Conservation (phyloP, 2,888 invertebrate genomes). For the Ypsolopha scabrella region DNA sequence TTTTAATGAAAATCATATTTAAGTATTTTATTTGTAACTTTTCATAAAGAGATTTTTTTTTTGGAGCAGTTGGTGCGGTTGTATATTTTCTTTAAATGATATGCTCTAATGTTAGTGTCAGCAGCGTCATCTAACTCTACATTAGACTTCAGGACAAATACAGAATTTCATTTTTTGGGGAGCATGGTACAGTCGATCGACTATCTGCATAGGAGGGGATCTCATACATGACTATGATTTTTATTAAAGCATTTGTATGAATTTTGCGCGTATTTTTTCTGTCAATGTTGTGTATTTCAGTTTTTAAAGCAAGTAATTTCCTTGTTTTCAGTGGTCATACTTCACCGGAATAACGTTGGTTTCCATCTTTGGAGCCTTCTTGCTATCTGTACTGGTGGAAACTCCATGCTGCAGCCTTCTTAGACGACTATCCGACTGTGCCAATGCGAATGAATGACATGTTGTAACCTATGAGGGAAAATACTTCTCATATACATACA, state of each 20-base stretch:
- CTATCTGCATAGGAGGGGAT: not conserved
- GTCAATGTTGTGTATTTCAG: no score
- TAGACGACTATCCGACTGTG: constrained; percentile 53
- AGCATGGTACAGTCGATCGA: not conserved
- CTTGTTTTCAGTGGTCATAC: constrained; percentile 53
- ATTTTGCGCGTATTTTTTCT: no score
- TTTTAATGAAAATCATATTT: no score
- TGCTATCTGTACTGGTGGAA: constrained; percentile 69
- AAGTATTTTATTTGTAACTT: no score
- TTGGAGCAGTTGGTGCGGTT: no score
- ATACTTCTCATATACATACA: no score
- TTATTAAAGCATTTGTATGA: not conserved
- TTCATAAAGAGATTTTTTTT: no score
- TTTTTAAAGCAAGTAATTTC: no score
- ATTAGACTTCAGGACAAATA: not conserved
- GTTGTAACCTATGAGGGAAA: no score
- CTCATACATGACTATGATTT: constrained; percentile 4
- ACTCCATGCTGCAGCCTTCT: constrained; percentile 70
- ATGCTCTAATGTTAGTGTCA: not conserved
- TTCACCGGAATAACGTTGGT: constrained; percentile 59
- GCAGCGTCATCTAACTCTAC: not conserved
- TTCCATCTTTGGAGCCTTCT: constrained; percentile 46
- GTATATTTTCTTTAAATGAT: no score
- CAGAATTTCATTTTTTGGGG: not conserved
- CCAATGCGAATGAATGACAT: constrained; percentile 6